Base-by-base conservation (phyloP, 2,888 invertebrate species). In the Cinara cedri region DNA sequence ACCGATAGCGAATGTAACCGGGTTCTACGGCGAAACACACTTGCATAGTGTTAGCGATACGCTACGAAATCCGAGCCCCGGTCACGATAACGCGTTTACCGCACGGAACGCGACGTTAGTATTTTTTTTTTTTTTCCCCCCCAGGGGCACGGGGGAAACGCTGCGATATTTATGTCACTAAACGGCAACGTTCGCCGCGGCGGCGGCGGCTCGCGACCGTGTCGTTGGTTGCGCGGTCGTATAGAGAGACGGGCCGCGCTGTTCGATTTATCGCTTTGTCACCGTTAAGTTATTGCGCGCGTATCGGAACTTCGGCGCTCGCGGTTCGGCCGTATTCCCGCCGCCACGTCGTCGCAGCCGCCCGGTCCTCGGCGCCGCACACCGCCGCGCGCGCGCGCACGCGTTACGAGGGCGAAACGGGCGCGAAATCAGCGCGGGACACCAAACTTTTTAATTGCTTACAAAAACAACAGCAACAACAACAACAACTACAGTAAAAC, bases 381-480 rank as follows among this genome's bases (percentile, higher is more conserved):
- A 11, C 54, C 34, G 51, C 10, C 51, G n/a, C 10, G n/a, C 49
- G n/a, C 10, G 21, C 8, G 14, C 14, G 16, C 19, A 11, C 0
- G 26, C 13, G 42, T 24, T 14, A 11, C 54, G 26, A 10, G 19
- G 11, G 4, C 3, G 46, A 2, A 21, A 3, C 1, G 57, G 13
- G 1, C 60, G 3, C 70, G 70, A n/a, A n/a, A n/a, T n/a, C n/a
- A n/a, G n/a, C n/a, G 14, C 62, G 21, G 63, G 21, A 6, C 42
- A 51, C 46, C n/a, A 46, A 76, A 76, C 57, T 76, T 76, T 76
- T 76, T 76, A 76, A 76, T 76, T 76, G 76, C 76, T 60, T 34
- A 44, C 57, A 57, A 57, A 66, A 72, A 70, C 68, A 49, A 66
- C 49, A n/a, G 16, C 46, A 49, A 44, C 70, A 62, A 62, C 75